A percentile compares a stretch with the other conserved stretches of the same genome.
These are phyloP conservation scores for Hartigia nigra DNA, from an alignment of 2,888 invertebrate genomes.

Conservation along the genomic window DNA sequence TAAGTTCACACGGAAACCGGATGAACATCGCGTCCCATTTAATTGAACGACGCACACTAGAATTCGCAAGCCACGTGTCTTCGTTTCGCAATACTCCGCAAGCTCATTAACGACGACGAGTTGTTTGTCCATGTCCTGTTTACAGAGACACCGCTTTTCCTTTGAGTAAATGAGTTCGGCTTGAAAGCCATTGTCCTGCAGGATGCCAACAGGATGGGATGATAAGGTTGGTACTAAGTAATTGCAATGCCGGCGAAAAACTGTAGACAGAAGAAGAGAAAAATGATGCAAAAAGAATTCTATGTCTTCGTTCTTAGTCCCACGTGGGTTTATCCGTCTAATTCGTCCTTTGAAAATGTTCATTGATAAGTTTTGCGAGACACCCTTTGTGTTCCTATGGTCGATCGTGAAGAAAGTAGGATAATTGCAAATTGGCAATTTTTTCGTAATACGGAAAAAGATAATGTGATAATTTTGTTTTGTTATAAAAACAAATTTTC, in stretches of 20 bases:
- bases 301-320: not conserved
- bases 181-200: not conserved
- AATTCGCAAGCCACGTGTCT: not conserved
- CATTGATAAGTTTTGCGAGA: not conserved
- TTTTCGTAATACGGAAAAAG: too few relatives aligned
- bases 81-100: not conserved
- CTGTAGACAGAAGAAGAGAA: not conserved
- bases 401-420: not conserved
- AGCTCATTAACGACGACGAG: not conserved
- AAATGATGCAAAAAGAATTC: not conserved
- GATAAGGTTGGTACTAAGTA: not conserved
- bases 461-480: too few relatives aligned
- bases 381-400: not conserved
- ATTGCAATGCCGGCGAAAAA: not conserved
- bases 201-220: not conserved
- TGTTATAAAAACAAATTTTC: too few relatives aligned
- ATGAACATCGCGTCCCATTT: not conserved
- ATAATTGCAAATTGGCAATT: not conserved
- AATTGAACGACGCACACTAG: not conserved
- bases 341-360: not conserved
- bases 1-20: not conserved
- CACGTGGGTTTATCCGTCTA: not conserved
- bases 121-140: not conserved
- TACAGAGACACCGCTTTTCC: not conserved
- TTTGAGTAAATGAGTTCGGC: not conserved